Base-by-base conservation (phyloP, 1,140 invertebrate species). In the Lucilia sericata region DNA sequence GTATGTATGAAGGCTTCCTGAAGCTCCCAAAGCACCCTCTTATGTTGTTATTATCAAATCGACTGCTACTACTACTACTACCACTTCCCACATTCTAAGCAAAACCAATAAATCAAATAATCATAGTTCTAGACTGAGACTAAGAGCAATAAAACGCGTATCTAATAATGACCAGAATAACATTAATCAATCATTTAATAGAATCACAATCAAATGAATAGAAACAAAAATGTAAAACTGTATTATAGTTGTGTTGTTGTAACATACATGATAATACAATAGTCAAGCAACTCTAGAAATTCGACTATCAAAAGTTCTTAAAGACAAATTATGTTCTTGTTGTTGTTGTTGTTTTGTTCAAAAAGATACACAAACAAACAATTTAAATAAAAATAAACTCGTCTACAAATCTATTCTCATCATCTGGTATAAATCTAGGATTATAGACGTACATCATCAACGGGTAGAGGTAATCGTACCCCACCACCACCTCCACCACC, bases 351-450 rank as follows among this genome's bases (percentile, higher is more conserved):
- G 49, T 70, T 49, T 34, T 76, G 34, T 83, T 86, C 84, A 86
- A 84, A 83, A 86, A 88, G 86, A 86, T 82, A 84, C 42, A 87
- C 87, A 85, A 78, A 83, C 80, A 86, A 85, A 84, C 74, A 84
- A 65, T 81, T 60, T 75, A 85, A 87, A 86, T 82, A 84, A 21
- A 80, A 25, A 80, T 80, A 80, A 49, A 80, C 42, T 80, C 42
- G n/a, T 80, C 76, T 80, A 80, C 76, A 88, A 85, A 85, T 85
- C 85, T 87, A 88, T 89, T 87, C 89, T 90, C 90, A 86, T 90
- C 89, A 90, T 30, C 25, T 87, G 86, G 88, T 88, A 70, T 21
- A 88, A 87, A 88, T 89, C 89, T 88, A 90, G 89, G 88, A 90
- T 87, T 90, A 90, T 85, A 88, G 89, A 86, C 89, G 89, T 55